Percentiles rank a stretch among this genome's conserved stretches.
Evolutionary conservation across 2,888 invertebrate species (phyloP).

Genomic region (Pocota personata): DNA sequence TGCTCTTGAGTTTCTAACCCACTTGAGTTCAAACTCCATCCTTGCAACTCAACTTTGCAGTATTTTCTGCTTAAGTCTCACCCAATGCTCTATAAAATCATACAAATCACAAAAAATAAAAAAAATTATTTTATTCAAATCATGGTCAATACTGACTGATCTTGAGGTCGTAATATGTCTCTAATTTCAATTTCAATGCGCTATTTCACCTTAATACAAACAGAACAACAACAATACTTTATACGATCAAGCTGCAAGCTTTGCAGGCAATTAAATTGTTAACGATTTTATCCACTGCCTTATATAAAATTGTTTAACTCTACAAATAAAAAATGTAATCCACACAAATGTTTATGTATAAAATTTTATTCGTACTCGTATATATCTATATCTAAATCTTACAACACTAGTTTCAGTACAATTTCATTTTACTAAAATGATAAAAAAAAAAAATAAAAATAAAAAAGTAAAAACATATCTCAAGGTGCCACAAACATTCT

Average conservation of each 20-base stretch:
- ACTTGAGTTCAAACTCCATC: no score
- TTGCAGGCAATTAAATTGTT: not conserved
- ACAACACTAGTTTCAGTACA: conserved; percentile 67
- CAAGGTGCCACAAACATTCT: conserved; percentile 11
- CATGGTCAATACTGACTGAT: not conserved
- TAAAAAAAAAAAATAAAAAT: no score
- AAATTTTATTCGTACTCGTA: conserved; percentile 36
- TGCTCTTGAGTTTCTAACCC: no score
- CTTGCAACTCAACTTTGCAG: no score
- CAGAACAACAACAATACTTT: not conserved
- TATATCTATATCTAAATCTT: conserved; percentile 34
- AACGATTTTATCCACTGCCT: not conserved
- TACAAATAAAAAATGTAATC: not conserved
- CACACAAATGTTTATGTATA: conserved; percentile 1
- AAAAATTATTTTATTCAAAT: no score
- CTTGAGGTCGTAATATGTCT: not conserved
- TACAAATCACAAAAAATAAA: no score
- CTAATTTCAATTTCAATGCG: not conserved
- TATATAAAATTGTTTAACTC: not conserved
- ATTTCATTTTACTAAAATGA: conserved; percentile 57
- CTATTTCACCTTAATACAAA: not conserved
- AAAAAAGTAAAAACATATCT: no score
- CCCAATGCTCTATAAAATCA: no score
- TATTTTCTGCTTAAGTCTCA: no score
- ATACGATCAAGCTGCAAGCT: not conserved